Base-by-base conservation (phyloP, 2,888 invertebrate genomes). In the Melanchra persicariae region DNA sequence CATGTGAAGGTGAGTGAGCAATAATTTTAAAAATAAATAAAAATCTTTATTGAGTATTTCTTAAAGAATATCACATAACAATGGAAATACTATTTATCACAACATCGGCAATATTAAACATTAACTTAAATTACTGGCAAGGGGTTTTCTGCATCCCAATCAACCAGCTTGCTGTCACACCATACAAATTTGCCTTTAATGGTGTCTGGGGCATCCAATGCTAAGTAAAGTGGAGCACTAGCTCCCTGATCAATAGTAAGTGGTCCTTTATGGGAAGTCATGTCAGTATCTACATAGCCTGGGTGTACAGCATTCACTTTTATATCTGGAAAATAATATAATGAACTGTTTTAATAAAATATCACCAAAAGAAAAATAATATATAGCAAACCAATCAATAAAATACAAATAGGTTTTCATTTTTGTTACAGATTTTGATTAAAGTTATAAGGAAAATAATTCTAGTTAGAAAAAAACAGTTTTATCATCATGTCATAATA, bases 251-350 rank as follows among this genome's bases (percentile, higher is more conserved):
- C 97, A 34, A 96, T 95, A 0, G 96, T 96, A 19, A 97, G 90
- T 0, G 90, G 86, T 0, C 97, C 98, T 86, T 96, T 96, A 83
- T 97, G 97, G 26, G 97, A 97, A 0, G 97, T 95, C 98, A 98
- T 97, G 87, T 98, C 98, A 0, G 98, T 98, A 81, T 96, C 96
- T 0, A 98, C 98, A 89, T 97, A 98, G 0, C 98, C 98, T 1
- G 98, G 98, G 90, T 97, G 97, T 7, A 97, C 97, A 9, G 97
- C 93, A 91, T 98, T 98, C 9, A 97, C 96, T 74, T 96, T 95
- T 66, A 98, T 96, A 84, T 97, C 69, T 69, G 30, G 10, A 64
- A 69, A 55, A 26, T 26, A 52, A 52, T 19, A 34, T 47, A 19
- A 17, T 24, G 0, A 55, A 26, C 6, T 26, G 10, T 10, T 54